Evolutionary conservation across 2,888 invertebrate species (phyloP).

Genomic region (Nebria brevicollis): DNA sequence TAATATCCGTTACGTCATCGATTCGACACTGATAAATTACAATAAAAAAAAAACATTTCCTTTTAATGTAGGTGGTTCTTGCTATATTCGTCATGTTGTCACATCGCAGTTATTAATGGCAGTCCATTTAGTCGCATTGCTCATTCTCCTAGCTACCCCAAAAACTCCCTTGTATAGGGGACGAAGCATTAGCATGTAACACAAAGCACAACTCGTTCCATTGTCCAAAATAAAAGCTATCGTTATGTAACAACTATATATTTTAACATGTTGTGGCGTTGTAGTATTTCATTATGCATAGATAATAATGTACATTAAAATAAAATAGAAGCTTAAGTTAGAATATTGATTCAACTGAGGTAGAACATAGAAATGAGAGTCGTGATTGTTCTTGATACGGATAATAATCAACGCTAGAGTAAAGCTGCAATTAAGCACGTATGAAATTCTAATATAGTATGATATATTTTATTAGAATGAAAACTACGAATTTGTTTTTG

Average conservation of each 20-base stretch:
- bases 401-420: neutral
- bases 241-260: constrained; percentile 18
- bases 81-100: constrained; percentile 61
- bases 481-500: too few relatives aligned
- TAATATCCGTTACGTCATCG: neutral
- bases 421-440: neutral
- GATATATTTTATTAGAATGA: too few relatives aligned
- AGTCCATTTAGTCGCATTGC: constrained; percentile 54
- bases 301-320: neutral
- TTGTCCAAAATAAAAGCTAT: constrained; percentile 17
- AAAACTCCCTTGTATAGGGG: constrained; percentile 51
- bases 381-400: constrained; percentile 1
- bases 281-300: neutral
- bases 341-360: neutral
- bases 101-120: constrained; percentile 61
- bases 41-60: neutral
- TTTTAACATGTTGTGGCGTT: neutral
- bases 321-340: neutral
- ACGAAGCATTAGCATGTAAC: constrained; percentile 31
- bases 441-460: neutral
- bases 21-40: neutral
- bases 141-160: constrained; percentile 12
- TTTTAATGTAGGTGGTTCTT: constrained; percentile 63
- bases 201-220: constrained; percentile 19
- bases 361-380: neutral